Evolutionary conservation across 2,797 vertebrate species (phyloP), one percentile per base, ranked within the genome.

Genomic region (Diglossa cyanea): DNA sequence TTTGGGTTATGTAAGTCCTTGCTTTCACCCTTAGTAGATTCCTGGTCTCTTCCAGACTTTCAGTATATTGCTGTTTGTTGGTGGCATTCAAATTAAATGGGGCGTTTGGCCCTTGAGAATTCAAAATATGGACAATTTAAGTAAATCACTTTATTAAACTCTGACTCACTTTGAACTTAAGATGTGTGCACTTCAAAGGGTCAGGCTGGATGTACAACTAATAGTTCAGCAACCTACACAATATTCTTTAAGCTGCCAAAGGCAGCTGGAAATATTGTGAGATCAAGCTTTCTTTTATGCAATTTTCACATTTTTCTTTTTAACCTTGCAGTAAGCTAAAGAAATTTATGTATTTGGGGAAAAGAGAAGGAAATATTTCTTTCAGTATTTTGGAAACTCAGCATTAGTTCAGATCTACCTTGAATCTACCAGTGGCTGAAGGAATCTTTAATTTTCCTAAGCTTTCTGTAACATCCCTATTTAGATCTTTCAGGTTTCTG

Each of bases 141-240:
- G 60, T 57, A 91, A 94, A 95, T 83, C 47, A 44, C 55, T 85
- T 93, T 84, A 57, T 92, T 96, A 92, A 88, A 86, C 54, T 90
- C n/a, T 87, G 48, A 50, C 65, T 94, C 44, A 78, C 35, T 95
- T 95, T 73, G 65, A 85, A 90, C 53, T 85, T 89, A 54, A 87
- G 40, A 76, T 17, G 31, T 47, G 17, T 80, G 45, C 40, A 75
- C 74, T 93, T 93, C 85, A 88, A 77, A 95, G 90, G 62, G 77
- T 94, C 73, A 70, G 85, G 25, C 48, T 94, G 47, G 54, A 55
- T 86, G 74, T 76, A 91, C 71, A 61, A 67, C 47, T n/a, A 63
- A 61, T 75, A 66, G 91, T 84, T 90, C 76, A 86, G 76, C 85
- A 90, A 60, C 66, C 70, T 84, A 88, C 0, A 0, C 76, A 78